Conservation (phyloP, 1,140 invertebrate species). For the Ylistrum balloti region DNA sequence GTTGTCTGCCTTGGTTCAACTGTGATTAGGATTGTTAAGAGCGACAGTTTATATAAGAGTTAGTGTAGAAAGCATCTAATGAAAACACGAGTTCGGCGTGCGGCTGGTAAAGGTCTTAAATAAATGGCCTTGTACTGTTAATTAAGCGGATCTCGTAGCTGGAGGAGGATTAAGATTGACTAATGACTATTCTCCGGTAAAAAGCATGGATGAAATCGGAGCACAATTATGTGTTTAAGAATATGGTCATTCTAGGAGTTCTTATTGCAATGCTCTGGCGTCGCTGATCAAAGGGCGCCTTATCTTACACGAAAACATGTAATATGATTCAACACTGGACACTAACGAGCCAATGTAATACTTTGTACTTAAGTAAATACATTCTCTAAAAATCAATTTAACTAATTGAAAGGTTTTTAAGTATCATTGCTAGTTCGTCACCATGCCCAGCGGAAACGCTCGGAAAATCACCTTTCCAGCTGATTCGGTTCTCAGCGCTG, state of each 20-base stretch:
- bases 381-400: not conserved
- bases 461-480: slow-evolving; percentile 76
- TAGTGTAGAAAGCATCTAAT: not conserved
- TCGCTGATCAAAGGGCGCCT: too few relatives aligned
- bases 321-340: too few relatives aligned
- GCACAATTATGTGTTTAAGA: not conserved
- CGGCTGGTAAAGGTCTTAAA: not conserved
- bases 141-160: slow-evolving; percentile 32
- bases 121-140: not conserved
- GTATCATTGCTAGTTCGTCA: not conserved
- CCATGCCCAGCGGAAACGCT: not conserved
- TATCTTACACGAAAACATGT: too few relatives aligned
- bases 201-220: not conserved
- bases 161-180: not conserved
- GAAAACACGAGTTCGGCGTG: slow-evolving; percentile 24
- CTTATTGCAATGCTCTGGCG: not conserved
- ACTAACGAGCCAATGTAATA: not conserved
- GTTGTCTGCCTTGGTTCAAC: not conserved
- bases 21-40: slow-evolving; percentile 35
- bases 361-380: not conserved
- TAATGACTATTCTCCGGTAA: not conserved
- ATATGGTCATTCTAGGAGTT: not conserved
- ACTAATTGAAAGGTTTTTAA: not conserved
- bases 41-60: not conserved
- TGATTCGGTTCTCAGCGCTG: slow-evolving; percentile 75